These are phyloP conservation scores for Platalea minor DNA, from an alignment of 2,797 vertebrate species.

Conservation along the genomic window DNA sequence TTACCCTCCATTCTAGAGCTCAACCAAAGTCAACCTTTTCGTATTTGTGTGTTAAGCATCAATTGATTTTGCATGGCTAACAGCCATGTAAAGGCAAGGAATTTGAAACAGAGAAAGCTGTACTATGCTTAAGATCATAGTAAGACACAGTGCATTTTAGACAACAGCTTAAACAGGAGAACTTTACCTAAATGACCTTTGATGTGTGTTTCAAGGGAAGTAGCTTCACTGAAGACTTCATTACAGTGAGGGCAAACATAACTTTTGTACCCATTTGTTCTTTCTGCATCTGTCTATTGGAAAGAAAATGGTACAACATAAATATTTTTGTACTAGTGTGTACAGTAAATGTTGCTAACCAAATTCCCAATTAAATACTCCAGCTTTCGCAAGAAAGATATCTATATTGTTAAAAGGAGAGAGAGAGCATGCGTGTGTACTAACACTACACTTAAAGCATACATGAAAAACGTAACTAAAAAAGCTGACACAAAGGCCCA, in stretches of 20 bases:
- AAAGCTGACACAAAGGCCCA: not conserved
- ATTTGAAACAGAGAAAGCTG: not conserved
- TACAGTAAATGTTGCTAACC: not conserved
- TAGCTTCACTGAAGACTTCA: constrained; percentile 83
- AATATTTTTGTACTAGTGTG: not conserved
- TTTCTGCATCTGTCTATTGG: constrained; percentile 67
- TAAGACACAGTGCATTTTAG: not conserved
- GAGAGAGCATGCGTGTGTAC: accelerated
- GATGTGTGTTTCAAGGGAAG: constrained; percentile 87
- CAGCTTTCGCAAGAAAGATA: not conserved
- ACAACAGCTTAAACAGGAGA: not conserved
- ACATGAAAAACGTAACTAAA: accelerated
- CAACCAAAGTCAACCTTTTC: not conserved
- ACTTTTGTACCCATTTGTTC: constrained; percentile 68
- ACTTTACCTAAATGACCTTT: constrained; percentile 87
- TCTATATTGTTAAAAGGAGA: not conserved
- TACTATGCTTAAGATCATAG: not conserved
- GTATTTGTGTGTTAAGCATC: not conserved
- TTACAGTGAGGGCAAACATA: constrained; percentile 88
- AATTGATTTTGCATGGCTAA: not conserved
- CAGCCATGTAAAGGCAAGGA: accelerated
- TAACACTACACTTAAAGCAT: not conserved
- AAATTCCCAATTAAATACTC: not conserved
- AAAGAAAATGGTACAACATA: not conserved
- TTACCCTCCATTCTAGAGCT: not conserved